phyloP scores from a whole-genome alignment of 2,797 vertebrate genomes.

The Dendrocincla tyrannina region DNA sequence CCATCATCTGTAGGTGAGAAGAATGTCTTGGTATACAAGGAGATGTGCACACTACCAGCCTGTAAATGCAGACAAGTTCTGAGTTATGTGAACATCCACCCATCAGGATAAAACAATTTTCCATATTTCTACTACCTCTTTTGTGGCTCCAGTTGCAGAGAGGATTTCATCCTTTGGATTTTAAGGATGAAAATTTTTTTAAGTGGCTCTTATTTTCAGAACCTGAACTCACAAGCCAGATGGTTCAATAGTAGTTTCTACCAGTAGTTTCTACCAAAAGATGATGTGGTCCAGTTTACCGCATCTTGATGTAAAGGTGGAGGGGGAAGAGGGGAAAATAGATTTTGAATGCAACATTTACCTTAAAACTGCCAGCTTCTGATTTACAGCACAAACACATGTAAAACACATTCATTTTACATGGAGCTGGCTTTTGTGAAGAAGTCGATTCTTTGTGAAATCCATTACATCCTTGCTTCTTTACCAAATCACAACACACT shows the following conservation, averaged over 20 bases:
- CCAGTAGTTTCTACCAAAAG: background rate
- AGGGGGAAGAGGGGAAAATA: accelerated
- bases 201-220: background rate
- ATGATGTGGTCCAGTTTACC: background rate
- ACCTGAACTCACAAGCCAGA: background rate
- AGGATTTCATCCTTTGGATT: background rate
- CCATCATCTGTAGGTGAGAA: conserved; percentile 74
- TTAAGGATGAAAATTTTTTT: background rate
- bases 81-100: background rate
- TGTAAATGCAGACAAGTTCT: background rate
- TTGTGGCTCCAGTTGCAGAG: background rate
- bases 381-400: background rate
- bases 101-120: background rate
- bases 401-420: background rate
- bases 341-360: background rate
- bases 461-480: background rate
- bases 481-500: background rate
- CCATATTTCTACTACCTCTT: background rate
- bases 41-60: background rate
- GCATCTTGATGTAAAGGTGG: background rate
- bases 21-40: background rate
- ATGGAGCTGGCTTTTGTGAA: background rate
- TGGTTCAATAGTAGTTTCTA: background rate
- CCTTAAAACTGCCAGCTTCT: background rate
- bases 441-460: background rate